Base-by-base conservation (phyloP, 2,797 vertebrate genomes). In the Propithecus deckenii region DNA sequence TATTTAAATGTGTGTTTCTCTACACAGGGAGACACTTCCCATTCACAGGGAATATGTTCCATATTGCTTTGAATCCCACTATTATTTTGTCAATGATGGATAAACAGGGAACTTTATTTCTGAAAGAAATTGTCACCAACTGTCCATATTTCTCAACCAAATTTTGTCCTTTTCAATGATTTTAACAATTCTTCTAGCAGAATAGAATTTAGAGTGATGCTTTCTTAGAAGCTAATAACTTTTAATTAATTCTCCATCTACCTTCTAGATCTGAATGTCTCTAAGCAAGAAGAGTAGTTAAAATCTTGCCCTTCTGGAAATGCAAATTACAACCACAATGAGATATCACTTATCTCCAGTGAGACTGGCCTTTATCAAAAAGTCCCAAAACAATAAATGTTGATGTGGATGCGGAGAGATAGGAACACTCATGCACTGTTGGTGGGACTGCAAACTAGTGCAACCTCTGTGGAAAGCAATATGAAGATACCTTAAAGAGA, bases 41-140 rank as follows among this genome's bases (percentile, higher is more conserved):
- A 48, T 75, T 86, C 43, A 50, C n/a, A 92, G 20, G 35, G 28
- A 96, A 78, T 57, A 57, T 71, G 74, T 63, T 85, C 17, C 48
- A 57, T 30, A 79, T 65, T 89, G 18, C 25, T 92, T 67, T 86
- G 78, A 86, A 69, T 63, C 10, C 14, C 38, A 2, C 30, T 38
- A 75, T 41, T 75, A 94, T 71, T 92, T 81, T 94, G n/a, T 43
- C 14, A 75, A 32, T 50, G 32, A 41, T 72, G 23, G 18, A 48
- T 52, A 86, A 81, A 92, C 89, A 65, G 0, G 7, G 79, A 91
- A 10, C 5, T 86, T 93, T 83, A 57, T 69, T 94, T 94, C 74
- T 91, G 18, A 88, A 95, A 46, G 32, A 95, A 91, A 89, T 20
- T 94, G 86, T 71, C 46, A 93, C 41, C 65, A 89, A n/a, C 2